Evolutionary conservation across 2,888 invertebrate genomes (phyloP), one percentile per base, ranked within the genome.

Genomic region (Cosmia pyralina): DNA sequence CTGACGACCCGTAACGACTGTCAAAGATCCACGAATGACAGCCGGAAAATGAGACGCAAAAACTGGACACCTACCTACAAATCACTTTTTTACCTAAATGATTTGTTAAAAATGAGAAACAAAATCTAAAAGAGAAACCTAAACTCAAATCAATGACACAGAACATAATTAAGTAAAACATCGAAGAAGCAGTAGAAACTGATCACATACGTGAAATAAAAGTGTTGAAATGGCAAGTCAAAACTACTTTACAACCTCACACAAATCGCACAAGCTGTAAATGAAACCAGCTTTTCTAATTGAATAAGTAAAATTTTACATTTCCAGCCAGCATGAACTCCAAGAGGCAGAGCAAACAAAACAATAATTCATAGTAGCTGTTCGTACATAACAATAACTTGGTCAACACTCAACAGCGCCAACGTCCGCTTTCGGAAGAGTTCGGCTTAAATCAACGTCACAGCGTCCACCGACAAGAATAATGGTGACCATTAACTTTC

Each of bases 401-500:
- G 68, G 69, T 79, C 71, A 86, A 67, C 79, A 86, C 65, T 82
- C 62, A 79, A 75, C 71, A 81, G 34, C 74, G 73, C 71, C 66
- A 62, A 79, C 75, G 73, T 73, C 71, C 69, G 77, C 81, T 79
- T 79, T 73, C 74, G 72, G 85, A 87, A 87, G 77, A 85, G 77
- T 76, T 84, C 69, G 75, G 67, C 70, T 85, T 81, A 85, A 83
- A 85, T 85, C 85, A 87, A 85, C 70, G 81, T 77, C 80, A 74
- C 74, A 62, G 65, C 69, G 70, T 63, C 69, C 70, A 79, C 60
- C 58, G 58, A 75, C 75, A 81, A 77, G 85, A 87, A 66, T 87
- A 83, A 87, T 79, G 77, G 75, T 63, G 55, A 67, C 75, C 78
- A 87, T 85, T 81, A 85, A 85, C 77, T 83, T 85, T 87, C 87